These are phyloP conservation scores for Xiphorhynchus erythropygius DNA, from an alignment of 2,797 vertebrate genomes.

Conservation along the genomic window DNA sequence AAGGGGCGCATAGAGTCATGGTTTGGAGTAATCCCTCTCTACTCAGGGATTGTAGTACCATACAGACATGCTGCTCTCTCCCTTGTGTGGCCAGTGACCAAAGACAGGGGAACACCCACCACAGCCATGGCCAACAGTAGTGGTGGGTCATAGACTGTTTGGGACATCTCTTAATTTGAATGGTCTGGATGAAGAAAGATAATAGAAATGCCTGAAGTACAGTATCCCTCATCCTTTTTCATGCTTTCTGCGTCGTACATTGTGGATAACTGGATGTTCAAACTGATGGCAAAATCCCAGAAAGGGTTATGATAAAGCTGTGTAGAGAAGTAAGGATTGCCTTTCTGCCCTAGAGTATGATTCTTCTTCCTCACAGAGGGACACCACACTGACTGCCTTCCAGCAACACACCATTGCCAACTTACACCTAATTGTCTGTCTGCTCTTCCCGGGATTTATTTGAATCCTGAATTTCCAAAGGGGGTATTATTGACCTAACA, in stretches of 20 bases:
- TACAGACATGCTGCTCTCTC: not conserved
- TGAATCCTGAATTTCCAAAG: not conserved
- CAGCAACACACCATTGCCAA: not conserved
- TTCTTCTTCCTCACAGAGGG: not conserved
- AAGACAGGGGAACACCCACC: not conserved
- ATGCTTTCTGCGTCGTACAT: not conserved
- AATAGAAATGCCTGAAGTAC: not conserved
- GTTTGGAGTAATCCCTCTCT: not conserved
- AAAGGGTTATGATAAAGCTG: not conserved
- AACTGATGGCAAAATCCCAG: not conserved
- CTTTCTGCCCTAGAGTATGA: not conserved
- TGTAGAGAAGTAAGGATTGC: not conserved
- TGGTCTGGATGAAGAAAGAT: not conserved
- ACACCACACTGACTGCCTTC: not conserved
- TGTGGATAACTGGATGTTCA: not conserved
- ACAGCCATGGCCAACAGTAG: accelerated
- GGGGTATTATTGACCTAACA: not conserved
- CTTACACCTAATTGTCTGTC: not conserved
- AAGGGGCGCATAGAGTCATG: not conserved
- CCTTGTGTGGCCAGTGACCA: accelerated
- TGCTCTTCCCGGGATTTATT: not conserved
- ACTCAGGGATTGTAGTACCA: not conserved
- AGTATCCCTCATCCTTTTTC: not conserved
- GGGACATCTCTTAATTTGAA: not conserved
- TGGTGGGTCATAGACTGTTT: not conserved